A percentile compares a stretch with the other conserved stretches of the same genome.
Evolutionary conservation across 1,140 invertebrate species (phyloP).

Genomic region (Sarcophaga bullata): DNA sequence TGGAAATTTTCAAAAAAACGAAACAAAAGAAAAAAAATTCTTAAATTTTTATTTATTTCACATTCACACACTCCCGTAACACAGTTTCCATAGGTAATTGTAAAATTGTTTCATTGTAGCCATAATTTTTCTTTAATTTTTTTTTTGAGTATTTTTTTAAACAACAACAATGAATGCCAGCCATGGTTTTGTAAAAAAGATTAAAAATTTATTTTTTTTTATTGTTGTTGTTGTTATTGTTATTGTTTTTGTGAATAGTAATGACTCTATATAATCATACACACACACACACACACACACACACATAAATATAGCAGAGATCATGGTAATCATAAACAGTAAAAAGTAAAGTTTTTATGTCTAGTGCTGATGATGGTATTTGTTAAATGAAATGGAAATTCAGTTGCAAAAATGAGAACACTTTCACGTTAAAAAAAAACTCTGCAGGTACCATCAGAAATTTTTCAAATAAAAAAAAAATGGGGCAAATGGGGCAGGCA

Average conservation of each 20-base stretch:
- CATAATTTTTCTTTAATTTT: background rate
- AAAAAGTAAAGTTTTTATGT: no score
- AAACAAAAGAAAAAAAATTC: no score
- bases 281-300: no score
- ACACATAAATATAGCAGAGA: constrained; percentile 6
- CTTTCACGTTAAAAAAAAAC: background rate
- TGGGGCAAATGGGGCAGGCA: no score
- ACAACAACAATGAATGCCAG: background rate
- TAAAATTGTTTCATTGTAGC: background rate
- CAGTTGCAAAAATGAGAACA: background rate
- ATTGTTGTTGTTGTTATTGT: background rate
- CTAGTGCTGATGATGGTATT: no score
- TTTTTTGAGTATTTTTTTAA: background rate
- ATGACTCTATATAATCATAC: background rate
- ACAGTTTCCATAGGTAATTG: background rate
- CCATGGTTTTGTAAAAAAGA: background rate
- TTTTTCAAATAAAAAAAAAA: no score
- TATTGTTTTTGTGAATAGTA: background rate
- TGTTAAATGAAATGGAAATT: background rate
- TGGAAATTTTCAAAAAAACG: no score
- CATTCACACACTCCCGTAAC: background rate
- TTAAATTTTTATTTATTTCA: background rate
- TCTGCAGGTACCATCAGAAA: no score
- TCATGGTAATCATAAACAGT: background rate
- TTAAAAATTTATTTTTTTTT: background rate